These are phyloP conservation scores for Trachelus stipa DNA, from an alignment of 2,888 invertebrate genomes.

Conservation along the genomic window DNA sequence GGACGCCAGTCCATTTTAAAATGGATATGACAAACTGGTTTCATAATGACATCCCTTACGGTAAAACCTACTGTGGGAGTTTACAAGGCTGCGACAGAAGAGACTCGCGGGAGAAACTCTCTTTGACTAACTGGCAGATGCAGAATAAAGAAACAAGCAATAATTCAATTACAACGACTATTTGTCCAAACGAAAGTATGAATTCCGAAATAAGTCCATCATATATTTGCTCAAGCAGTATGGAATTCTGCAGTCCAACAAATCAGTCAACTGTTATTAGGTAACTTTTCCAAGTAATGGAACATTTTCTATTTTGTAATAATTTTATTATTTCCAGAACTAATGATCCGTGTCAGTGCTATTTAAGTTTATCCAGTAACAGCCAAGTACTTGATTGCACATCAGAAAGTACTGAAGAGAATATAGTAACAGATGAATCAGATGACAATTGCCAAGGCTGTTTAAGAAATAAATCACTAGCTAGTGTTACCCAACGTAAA, in stretches of 20 bases:
- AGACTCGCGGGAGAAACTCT: neutral
- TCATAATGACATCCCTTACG: neutral
- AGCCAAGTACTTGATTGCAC: neutral
- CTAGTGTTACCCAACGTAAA: neutral
- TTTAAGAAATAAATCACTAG: neutral
- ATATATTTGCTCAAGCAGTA: neutral
- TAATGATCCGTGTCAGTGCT: neutral
- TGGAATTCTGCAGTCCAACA: neutral
- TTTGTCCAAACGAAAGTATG: neutral
- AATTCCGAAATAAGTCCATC: neutral
- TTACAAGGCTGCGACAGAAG: neutral
- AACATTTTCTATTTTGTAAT: neutral
- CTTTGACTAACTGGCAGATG: neutral
- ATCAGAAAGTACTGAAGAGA: neutral
- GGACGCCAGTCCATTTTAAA: neutral
- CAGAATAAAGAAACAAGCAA: neutral
- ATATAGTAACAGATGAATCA: neutral
- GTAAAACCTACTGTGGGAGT: neutral
- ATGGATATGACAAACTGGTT: neutral
- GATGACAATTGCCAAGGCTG: neutral
- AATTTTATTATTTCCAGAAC: neutral
- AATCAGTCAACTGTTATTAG: neutral
- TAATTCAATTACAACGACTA: neutral
- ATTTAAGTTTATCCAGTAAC: neutral
- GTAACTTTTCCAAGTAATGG: neutral